Evolutionary conservation across 2,113 vertebrate species (phyloP).

Genomic region (Oryzias woworae): DNA sequence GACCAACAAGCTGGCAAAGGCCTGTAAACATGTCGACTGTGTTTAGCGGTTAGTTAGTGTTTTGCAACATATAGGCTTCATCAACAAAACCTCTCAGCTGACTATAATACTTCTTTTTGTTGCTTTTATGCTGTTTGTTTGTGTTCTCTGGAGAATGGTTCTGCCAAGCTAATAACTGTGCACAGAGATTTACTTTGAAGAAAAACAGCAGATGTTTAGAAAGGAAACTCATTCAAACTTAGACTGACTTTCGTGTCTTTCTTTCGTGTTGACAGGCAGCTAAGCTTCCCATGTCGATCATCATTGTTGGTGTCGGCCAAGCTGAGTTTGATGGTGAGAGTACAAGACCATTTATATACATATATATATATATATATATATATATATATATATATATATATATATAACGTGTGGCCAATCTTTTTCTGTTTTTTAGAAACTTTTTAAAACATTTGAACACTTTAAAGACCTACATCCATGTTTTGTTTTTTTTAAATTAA

Average conservation of each 20-base stretch:
- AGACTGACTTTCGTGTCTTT: constrained; percentile 27
- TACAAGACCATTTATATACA: background rate
- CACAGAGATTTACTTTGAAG: constrained; percentile 7
- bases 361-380: too few species aligned
- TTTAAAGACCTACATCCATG: too few species aligned
- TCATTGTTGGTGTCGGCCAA: constrained; percentile 93
- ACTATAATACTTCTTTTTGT: background rate
- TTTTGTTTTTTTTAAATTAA: too few species aligned
- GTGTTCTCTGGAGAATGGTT: constrained; percentile 7
- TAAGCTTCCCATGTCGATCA: constrained; percentile 96
- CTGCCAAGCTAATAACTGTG: constrained; percentile 8
- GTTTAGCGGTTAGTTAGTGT: constrained; percentile 2
- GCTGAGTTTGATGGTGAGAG: constrained; percentile 95
- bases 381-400: too few species aligned
- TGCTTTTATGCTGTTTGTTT: constrained; percentile 12
- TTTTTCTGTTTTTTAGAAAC: too few species aligned
- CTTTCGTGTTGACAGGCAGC: constrained; percentile 81
- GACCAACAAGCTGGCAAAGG: too few species aligned
- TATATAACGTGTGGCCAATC: too few species aligned
- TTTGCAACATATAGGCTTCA: constrained; percentile 5
- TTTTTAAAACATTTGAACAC: too few species aligned
- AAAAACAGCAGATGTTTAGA: constrained; percentile 19
- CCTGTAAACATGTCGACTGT: background rate
- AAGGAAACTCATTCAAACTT: background rate
- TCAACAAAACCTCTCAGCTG: constrained; percentile 8